phyloP scores from a whole-genome alignment of 2,888 invertebrate genomes.

The Cryptophagus acutangulus region DNA sequence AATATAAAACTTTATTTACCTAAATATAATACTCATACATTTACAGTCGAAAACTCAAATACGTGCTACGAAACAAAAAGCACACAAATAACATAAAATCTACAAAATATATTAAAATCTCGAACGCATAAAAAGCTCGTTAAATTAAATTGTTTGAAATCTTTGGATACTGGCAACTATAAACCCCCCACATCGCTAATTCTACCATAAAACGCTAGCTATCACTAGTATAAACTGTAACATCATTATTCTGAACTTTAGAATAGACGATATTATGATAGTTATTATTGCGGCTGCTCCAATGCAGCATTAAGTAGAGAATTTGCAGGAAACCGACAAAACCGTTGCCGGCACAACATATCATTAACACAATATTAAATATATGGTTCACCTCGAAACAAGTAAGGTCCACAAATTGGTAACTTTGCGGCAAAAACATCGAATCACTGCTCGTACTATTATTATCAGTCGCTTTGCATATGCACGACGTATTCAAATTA shows the following conservation, averaged over 20 bases:
- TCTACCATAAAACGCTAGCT: no score
- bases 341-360: constrained; percentile 43
- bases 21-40: no score
- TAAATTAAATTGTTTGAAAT: no score
- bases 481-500: constrained; percentile 44
- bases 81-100: no score
- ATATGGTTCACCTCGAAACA: constrained; percentile 48
- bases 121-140: no score
- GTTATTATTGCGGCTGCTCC: constrained; percentile 43
- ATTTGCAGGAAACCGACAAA: constrained; percentile 43
- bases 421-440: constrained; percentile 30
- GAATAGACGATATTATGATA: neutral
- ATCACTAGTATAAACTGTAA: no score
- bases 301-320: constrained; percentile 49
- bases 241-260: neutral
- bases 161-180: no score
- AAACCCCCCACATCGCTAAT: no score
- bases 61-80: no score
- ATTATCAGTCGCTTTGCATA: constrained; percentile 34
- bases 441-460: neutral
- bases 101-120: no score
- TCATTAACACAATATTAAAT: constrained; percentile 43
- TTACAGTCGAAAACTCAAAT: no score
- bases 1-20: no score
- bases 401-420: constrained; percentile 48